Base-by-base conservation (phyloP, 2,888 invertebrate genomes). In the Apantesis nais region DNA sequence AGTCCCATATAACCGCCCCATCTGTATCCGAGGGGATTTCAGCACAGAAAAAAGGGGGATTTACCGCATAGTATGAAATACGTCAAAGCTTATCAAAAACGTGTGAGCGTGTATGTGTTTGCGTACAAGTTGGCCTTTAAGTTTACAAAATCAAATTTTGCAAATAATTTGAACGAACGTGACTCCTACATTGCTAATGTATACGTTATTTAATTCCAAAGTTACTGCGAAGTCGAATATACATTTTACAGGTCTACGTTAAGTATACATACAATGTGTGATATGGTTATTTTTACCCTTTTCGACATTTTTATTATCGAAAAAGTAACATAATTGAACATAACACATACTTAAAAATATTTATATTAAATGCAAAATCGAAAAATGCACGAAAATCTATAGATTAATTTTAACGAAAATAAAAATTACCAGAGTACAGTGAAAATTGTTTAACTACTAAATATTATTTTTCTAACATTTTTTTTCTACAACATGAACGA, bases 401-500 rank as follows among this genome's bases (percentile, higher is more conserved):
- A 75, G 34, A 34, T 34, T 73, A 76, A 72, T 75, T 70, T 72
- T 62, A 41, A 72, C 73, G 62, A 70, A 79, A 83, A 76, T 72
- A 69, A 73, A 70, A 74, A 69, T 74, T 77, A 76, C 75, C 75
- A 79, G 74, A 76, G 79, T 78, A 83, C 79, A 82, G 73, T 80
- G 79, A 78, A 72, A 60, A 70, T 72, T 77, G 88, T 89, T 86
- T 90, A 84, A 85, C 90, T 91, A 89, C 91, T 85, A 87, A 84
- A 80, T 87, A 85, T 84, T 86, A 85, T 80, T 68, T 80, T 92
- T 92, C 89, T 66, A 55, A 58, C 83, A 89, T 34, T 90, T 84
- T 87, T 74, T 80, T 76, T 72, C 94, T 94, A 94, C 93, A 92
- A 93, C 93, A 92, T 94, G 93, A 94, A 94, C 92, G 90, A 91